Evolutionary conservation across 1,140 invertebrate genomes (phyloP), one percentile per base, ranked within the genome.

Genomic region (Panagrolaimus sp.): DNA sequence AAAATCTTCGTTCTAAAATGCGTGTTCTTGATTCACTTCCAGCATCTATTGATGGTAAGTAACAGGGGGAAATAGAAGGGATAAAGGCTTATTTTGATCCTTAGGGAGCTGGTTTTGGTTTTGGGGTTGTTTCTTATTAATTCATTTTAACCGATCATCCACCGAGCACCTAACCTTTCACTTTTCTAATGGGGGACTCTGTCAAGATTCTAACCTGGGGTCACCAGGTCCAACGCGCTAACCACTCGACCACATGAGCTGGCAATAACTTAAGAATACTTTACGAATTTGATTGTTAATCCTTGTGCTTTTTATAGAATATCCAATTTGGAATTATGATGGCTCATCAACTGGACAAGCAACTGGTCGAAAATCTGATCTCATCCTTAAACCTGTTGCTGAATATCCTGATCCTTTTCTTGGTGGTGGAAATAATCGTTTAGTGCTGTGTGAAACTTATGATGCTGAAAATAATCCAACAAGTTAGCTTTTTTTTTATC

Each of bases 251-350:
- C n/a, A n/a, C n/a, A n/a, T n/a, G n/a, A n/a, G n/a, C n/a, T n/a
- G n/a, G n/a, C n/a, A n/a, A n/a, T n/a, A n/a, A n/a, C n/a, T n/a
- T 38, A 38, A 38, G 2, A 38, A 2, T 38, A 38, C 31, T 38
- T 38, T 38, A 4, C 31, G 31, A 38, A 38, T 38, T 4, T 38
- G 7, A 38, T 7, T 38, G 7, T n/a, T 4, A 38, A 38, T 38
- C 2, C 2, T 2, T 38, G 7, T 38, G 7, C 7, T 4, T 38
- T 2, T 38, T 38, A 4, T 73, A 87, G 93, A 97, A 71, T 85
- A 94, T 57, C 94, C 94, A 0, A 86, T 90, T 1, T 98, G 94
- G 94, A 95, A 93, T 77, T 97, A 91, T 83, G 93, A 97, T 84
- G 95, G 94, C 25, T 94, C 91, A 78, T 90, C 70, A 43, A 69